Evolutionary conservation across 2,888 invertebrate genomes (phyloP).

Genomic region (Lumbricus terrestris): DNA sequence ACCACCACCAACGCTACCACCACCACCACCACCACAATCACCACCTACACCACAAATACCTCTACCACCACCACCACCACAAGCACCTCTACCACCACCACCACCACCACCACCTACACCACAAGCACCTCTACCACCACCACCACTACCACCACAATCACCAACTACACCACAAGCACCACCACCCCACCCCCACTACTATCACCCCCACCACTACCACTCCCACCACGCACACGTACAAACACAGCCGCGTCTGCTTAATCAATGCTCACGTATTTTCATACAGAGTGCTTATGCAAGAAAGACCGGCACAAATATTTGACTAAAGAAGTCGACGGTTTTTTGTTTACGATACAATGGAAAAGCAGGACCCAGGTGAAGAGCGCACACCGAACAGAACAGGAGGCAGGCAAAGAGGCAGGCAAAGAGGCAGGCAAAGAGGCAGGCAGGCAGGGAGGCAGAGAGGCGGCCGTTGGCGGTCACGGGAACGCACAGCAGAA

Average conservation of each 20-base stretch:
- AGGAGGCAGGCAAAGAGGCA: neutral
- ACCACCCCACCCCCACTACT: no score
- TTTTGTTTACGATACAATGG: neutral
- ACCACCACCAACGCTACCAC: no score
- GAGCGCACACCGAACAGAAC: no score
- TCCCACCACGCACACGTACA: neutral
- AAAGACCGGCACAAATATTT: neutral
- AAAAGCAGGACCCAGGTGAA: neutral
- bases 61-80: no score
- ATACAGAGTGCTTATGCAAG: neutral
- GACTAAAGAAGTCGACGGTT: conserved; percentile 3
- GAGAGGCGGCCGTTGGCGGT: neutral
- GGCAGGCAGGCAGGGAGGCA: neutral
- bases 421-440: neutral
- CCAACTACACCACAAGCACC: no score
- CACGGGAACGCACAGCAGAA: neutral
- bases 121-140: no score
- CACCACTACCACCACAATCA: no score
- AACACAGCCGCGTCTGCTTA: neutral
- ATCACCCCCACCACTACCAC: no score
- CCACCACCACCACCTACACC: no score
- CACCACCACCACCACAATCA: no score
- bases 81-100: no score
- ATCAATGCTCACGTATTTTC: neutral
- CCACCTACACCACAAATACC: no score